These are phyloP conservation scores for Formica aserva DNA, from an alignment of 2,888 invertebrate genomes.

Conservation along the genomic window DNA sequence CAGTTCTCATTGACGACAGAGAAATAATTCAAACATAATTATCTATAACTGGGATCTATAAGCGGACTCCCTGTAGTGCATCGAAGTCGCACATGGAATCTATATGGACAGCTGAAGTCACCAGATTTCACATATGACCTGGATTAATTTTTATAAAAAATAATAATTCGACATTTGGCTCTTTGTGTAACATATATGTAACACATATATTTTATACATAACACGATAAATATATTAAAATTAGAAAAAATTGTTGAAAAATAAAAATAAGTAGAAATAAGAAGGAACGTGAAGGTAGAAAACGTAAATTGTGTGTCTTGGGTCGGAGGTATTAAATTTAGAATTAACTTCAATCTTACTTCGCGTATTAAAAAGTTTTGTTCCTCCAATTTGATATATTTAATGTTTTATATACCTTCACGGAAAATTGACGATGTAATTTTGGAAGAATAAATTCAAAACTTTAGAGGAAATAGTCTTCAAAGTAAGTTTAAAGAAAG, in stretches of 20 bases:
- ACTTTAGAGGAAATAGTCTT: conserved; percentile 12
- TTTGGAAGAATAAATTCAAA: conserved; percentile 7
- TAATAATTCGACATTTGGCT: not conserved
- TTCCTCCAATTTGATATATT: not conserved
- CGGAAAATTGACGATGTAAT: conserved; percentile 9
- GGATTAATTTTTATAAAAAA: not conserved
- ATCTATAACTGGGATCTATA: conserved; percentile 3
- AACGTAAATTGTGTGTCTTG: not conserved
- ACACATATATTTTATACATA: not conserved
- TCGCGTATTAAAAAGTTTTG: not conserved
- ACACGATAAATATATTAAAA: not conserved
- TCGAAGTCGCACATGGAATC: not conserved
- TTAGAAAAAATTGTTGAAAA: not conserved
- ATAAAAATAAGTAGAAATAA: not conserved
- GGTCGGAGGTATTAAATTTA: not conserved
- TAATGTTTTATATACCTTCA: conserved; percentile 8
- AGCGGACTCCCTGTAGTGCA: not conserved
- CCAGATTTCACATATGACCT: not conserved
- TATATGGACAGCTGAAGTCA: not conserved
- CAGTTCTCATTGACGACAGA: conserved; percentile 22
- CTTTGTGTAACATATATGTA: not conserved
- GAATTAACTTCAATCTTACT: not conserved
- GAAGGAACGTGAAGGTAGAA: not conserved
- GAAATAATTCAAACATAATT: conserved; percentile 35
- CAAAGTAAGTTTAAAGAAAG: not conserved